These are phyloP conservation scores for Tortricodes alternella DNA, from an alignment of 2,888 invertebrate species.

Conservation along the genomic window DNA sequence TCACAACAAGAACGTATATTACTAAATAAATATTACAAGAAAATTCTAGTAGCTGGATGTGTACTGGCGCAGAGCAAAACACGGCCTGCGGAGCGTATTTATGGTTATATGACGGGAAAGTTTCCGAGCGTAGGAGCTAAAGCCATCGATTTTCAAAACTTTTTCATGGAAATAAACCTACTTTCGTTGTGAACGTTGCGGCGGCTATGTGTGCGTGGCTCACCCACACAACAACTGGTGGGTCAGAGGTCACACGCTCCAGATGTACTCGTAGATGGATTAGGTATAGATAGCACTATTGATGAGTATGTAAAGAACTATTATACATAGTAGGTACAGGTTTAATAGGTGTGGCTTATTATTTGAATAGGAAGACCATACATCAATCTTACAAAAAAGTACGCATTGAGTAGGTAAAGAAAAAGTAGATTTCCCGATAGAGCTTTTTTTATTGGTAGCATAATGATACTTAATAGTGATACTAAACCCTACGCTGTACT, in stretches of 20 bases:
- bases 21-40: conserved; percentile 60
- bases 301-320: not conserved
- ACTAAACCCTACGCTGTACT: conserved; percentile 9
- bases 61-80: conserved; percentile 67
- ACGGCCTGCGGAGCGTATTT: conserved; percentile 70
- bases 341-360: not conserved
- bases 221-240: conserved; percentile 50
- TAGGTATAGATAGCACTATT: conserved; percentile 22
- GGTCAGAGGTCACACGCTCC: conserved; percentile 67
- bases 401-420: too few species aligned
- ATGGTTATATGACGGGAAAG: conserved; percentile 80
- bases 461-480: not conserved
- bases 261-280: conserved; percentile 38
- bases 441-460: not conserved
- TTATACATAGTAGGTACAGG: not conserved
- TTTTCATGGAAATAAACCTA: conserved; percentile 84
- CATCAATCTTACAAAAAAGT: too few species aligned
- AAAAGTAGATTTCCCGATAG: too few species aligned
- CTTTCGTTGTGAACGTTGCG: conserved; percentile 73
- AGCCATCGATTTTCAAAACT: conserved; percentile 84
- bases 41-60: conserved; percentile 56
- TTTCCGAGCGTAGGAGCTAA: conserved; percentile 80
- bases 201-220: conserved; percentile 56
- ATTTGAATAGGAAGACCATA: not conserved
- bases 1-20: conserved; percentile 48